These are phyloP conservation scores for Lerema accius DNA, from an alignment of 1,140 invertebrate genomes.

Conservation along the genomic window DNA sequence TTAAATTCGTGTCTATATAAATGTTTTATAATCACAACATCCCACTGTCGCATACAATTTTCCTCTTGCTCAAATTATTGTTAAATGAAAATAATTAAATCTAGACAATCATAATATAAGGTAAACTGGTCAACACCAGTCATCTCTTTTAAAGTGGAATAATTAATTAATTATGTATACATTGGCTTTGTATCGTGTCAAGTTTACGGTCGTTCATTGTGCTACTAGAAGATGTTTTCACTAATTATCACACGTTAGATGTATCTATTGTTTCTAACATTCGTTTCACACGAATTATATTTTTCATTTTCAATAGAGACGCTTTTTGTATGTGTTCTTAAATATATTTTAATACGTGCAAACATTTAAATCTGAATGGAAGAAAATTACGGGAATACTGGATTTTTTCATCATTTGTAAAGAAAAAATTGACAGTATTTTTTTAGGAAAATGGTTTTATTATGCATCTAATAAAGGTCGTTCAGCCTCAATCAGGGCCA, in stretches of 20 bases:
- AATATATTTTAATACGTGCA: neutral
- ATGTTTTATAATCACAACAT: neutral
- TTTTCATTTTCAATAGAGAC: slow-evolving; percentile 16
- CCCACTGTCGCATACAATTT: neutral
- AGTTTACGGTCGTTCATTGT: slow-evolving; percentile 54
- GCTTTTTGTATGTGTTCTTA: neutral
- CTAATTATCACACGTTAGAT: slow-evolving; percentile 36
- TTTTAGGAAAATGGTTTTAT: too few species aligned
- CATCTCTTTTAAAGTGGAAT: slow-evolving; percentile 14
- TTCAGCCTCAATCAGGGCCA: too few species aligned
- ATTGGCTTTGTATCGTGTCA: slow-evolving; percentile 41
- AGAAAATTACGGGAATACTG: too few species aligned
- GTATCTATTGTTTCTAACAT: slow-evolving; percentile 34
- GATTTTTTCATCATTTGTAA: too few species aligned
- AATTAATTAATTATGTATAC: slow-evolving; percentile 34
- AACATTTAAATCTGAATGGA: neutral
- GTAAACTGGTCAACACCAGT: slow-evolving; percentile 2
- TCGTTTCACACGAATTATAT: slow-evolving; percentile 11
- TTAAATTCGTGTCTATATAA: neutral
- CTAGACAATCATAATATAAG: neutral
- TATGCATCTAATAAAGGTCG: too few species aligned
- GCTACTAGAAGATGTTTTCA: slow-evolving; percentile 31
- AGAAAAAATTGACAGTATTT: too few species aligned
- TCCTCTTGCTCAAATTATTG: neutral
- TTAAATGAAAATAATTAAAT: neutral